A percentile compares a stretch with the other conserved stretches of the same genome.
Conservation (phyloP, 1,140 invertebrate species). For the Homarus americanus region DNA sequence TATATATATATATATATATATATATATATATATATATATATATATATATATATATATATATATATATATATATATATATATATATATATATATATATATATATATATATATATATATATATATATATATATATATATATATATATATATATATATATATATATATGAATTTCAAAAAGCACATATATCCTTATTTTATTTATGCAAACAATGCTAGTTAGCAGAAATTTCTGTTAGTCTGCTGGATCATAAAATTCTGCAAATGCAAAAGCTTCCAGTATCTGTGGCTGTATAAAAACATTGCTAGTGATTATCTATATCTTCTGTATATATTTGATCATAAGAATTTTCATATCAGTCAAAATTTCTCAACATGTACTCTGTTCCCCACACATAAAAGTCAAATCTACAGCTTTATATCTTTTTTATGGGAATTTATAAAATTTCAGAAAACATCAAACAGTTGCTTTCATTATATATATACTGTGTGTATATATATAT, state of each 20-base stretch:
- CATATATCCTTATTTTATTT: neutral
- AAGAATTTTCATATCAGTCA: neutral
- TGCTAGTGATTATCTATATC: no score
- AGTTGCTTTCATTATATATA: neutral
- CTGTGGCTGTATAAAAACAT: neutral
- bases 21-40: conserved; percentile 36
- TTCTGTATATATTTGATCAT: no score
- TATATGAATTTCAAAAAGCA: neutral
- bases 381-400: neutral
- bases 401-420: conserved; percentile 11
- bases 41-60: conserved; percentile 12
- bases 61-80: no score
- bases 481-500: no score
- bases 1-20: conserved; percentile 33
- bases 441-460: conserved; percentile 21
- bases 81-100: no score
- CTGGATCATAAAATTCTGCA: neutral
- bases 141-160: neutral
- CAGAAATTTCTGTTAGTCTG: neutral
- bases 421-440: neutral
- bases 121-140: no score
- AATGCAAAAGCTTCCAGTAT: neutral
- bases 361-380: neutral
- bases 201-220: neutral
- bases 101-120: no score